These are phyloP conservation scores for Myiotriccus ornatus DNA, from an alignment of 2,797 vertebrate genomes.

Conservation along the genomic window DNA sequence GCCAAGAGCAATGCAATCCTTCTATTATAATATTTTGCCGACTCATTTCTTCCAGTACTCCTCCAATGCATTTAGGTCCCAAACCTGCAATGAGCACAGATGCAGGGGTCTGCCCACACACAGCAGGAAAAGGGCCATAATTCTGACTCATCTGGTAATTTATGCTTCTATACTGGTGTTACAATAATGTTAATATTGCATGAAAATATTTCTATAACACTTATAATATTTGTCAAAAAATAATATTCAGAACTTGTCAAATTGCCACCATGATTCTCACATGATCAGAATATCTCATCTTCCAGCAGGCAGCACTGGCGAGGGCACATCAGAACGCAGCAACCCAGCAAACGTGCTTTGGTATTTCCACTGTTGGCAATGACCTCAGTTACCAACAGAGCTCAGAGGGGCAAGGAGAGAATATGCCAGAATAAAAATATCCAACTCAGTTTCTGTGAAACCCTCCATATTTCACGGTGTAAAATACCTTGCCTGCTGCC, in stretches of 20 bases:
- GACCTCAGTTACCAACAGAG: neutral
- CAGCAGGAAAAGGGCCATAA: conserved; percentile 65
- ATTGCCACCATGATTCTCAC: conserved; percentile 44
- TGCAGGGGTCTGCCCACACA: conserved; percentile 66
- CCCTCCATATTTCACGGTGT: neutral
- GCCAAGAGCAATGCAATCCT: neutral
- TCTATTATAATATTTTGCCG: conserved; percentile 5
- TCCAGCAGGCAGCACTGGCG: neutral
- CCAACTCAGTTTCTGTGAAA: neutral
- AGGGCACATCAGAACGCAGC: neutral
- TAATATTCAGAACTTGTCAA: conserved; percentile 48
- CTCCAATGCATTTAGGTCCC: conserved; percentile 52
- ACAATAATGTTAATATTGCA: conserved; percentile 67
- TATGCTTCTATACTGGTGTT: conserved; percentile 64
- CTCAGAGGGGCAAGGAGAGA: neutral
- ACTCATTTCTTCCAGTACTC: neutral
- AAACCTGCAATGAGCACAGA: conserved; percentile 65
- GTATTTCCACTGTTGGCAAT: neutral
- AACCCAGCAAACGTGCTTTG: neutral
- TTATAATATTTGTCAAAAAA: conserved; percentile 60
- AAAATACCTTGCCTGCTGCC: neutral
- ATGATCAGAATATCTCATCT: neutral
- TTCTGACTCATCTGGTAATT: conserved; percentile 70
- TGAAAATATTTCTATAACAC: conserved; percentile 70
- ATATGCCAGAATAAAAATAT: neutral